These are phyloP conservation scores for Phortica okadai DNA, from an alignment of 2,888 invertebrate genomes.

Conservation along the genomic window DNA sequence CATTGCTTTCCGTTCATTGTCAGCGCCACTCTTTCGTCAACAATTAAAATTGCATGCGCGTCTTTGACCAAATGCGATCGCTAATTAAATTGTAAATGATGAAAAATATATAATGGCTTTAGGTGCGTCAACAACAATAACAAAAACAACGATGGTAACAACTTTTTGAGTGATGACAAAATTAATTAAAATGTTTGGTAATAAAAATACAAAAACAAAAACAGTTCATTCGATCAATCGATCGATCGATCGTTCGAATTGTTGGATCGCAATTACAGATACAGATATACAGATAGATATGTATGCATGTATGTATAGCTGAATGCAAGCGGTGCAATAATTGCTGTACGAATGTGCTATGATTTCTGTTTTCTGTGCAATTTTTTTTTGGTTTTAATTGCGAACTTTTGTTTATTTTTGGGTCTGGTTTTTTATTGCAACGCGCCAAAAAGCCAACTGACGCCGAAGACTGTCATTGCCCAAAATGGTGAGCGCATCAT, in stretches of 20 bases:
- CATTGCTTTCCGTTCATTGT: too few species aligned
- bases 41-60: conserved; percentile 19
- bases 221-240: neutral
- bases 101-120: conserved; percentile 3
- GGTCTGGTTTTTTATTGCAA: neutral
- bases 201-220: neutral
- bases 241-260: neutral
- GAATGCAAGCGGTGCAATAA: conserved; percentile 22
- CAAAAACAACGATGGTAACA: conserved; percentile 7
- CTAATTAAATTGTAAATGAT: conserved; percentile 28
- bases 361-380: conserved; percentile 11
- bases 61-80: conserved; percentile 8
- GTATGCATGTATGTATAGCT: neutral
- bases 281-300: too few species aligned
- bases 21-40: neutral
- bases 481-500: neutral
- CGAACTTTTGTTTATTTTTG: neutral
- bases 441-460: conserved; percentile 6
- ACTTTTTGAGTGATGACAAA: conserved; percentile 16
- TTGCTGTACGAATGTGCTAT: conserved; percentile 24
- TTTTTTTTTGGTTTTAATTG: neutral
- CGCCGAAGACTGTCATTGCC: neutral
- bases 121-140: neutral
- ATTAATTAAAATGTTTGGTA: conserved; percentile 31
- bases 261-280: neutral